Base-by-base conservation (phyloP, 2,113 vertebrate species). In the Cranoglanis bouderius region DNA sequence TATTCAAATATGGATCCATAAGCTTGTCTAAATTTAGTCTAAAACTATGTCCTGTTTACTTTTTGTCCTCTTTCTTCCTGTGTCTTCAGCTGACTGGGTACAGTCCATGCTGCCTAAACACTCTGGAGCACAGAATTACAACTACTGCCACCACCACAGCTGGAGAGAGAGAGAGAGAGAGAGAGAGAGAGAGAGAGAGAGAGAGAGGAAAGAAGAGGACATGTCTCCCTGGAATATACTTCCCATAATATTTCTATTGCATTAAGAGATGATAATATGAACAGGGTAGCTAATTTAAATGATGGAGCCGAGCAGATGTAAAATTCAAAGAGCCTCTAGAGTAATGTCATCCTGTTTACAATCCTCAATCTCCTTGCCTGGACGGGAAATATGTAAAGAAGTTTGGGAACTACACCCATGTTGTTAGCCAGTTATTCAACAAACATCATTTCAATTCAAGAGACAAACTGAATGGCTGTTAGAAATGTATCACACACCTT, bases 51-150 rank as follows among this genome's bases (percentile, higher is more conserved):
- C 70, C 26, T 87, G 85, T 90, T 90, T 90, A 88, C 51, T 35
- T 81, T 75, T 89, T 81, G n/a, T 21, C 46, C 35, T 89, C n/a
- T 32, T 78, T 67, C 72, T 67, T 85, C 24, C 88, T 90, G 80
- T 59, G 89, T 75, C 55, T 90, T 88, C 83, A 40, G 80, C 61
- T 84, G 86, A 72, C 57, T 82, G 61, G 83, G 86, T 90, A 84
- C 46, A 88, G 57, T 85, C 81, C 80, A 89, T 90, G 84, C 87
- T 90, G 80, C 81, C 81, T 89, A 83, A 88, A 90, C 85, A 85
- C 55, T 85, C 84, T 85, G 72, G 61, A 75, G 88, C 26, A 65
- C 55, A 77, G 49, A 88, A 72, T 88, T 90, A 84, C 85, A 83
- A 81, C 74, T 85, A 85, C 86, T 82, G 65, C 85, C 85, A 85